Evolutionary conservation across 2,888 invertebrate genomes (phyloP).

Genomic region (Cephus nigrinus): DNA sequence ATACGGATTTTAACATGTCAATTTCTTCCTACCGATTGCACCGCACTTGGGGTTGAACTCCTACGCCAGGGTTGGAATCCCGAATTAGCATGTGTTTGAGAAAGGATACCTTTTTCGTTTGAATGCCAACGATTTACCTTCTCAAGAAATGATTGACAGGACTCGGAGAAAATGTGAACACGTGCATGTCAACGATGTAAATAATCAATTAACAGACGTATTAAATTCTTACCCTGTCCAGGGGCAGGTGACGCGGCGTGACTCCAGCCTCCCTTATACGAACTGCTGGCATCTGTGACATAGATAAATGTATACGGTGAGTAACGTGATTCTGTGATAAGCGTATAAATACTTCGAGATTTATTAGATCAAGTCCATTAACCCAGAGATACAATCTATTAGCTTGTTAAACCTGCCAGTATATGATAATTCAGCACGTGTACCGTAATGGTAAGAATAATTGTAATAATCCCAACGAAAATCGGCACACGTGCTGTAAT

Average conservation of each 20-base stretch:
- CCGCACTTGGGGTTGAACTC: background rate
- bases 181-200: background rate
- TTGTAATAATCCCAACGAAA: background rate
- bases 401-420: background rate
- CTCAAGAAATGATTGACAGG: background rate
- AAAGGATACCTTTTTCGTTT: background rate
- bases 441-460: background rate
- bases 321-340: background rate
- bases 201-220: background rate
- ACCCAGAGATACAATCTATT: background rate
- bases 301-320: constrained; percentile 12
- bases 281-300: constrained; percentile 63
- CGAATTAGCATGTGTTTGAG: background rate
- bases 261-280: constrained; percentile 66
- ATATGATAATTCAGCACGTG: background rate
- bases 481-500: background rate
- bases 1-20: background rate
- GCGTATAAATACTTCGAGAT: background rate
- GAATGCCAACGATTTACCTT: background rate
- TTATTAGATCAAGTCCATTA: background rate
- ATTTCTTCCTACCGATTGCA: background rate
- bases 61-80: background rate
- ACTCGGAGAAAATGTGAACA: background rate
- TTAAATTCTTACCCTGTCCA: constrained; percentile 59
- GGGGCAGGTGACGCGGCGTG: constrained; percentile 64